Conservation (phyloP, 2,113 vertebrate species). For the Microcebus ravelobensis region DNA sequence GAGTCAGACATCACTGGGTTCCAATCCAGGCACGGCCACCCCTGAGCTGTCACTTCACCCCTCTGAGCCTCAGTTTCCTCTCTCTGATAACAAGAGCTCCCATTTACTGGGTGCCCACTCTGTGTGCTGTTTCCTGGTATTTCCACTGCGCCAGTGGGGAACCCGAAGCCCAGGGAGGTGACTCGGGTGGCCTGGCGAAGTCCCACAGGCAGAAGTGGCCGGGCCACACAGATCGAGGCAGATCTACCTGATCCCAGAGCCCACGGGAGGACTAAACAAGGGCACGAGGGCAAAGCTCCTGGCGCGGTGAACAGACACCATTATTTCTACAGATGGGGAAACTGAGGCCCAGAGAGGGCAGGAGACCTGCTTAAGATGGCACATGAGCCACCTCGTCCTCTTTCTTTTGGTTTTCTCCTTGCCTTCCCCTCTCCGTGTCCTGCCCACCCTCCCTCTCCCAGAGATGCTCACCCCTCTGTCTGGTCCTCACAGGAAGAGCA, state of each 20-base stretch:
- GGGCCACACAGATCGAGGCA: background rate
- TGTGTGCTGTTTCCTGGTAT: background rate
- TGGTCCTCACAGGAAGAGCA: background rate
- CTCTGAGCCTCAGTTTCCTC: background rate
- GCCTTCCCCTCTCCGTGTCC: background rate
- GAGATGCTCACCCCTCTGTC: background rate
- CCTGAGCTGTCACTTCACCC: fast-evolving
- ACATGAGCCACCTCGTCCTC: background rate
- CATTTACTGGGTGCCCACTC: background rate
- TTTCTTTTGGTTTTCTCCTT: background rate
- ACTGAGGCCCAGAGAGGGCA: background rate
- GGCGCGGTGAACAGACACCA: fast-evolving
- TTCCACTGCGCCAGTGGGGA: background rate
- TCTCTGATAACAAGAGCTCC: background rate
- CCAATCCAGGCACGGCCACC: background rate
- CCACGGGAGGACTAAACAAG: background rate
- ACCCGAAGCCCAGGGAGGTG: background rate
- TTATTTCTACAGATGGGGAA: background rate
- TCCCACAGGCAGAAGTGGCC: background rate
- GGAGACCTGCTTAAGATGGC: background rate
- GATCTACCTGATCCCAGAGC: background rate
- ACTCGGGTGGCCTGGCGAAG: fast-evolving
- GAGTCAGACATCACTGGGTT: background rate
- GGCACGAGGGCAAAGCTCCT: background rate
- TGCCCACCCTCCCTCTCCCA: background rate